Evolutionary conservation across 1,140 invertebrate genomes (phyloP).

Genomic region (Eriosoma lanigerum): DNA sequence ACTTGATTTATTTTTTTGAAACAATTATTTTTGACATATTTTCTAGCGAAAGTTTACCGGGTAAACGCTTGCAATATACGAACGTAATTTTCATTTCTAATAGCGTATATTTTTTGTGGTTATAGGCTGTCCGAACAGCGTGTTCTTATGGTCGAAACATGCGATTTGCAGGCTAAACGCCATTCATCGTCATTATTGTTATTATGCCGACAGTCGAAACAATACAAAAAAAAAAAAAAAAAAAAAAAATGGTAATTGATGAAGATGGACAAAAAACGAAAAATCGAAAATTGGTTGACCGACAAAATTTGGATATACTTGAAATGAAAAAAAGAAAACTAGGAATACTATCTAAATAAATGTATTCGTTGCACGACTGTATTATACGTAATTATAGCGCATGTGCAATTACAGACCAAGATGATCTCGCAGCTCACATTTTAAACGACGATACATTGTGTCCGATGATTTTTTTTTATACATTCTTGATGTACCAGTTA

Average conservation of each 20-base stretch:
- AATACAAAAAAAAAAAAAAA: background rate
- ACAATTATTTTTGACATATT: too few species aligned
- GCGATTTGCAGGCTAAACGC: background rate
- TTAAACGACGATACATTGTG: constrained; percentile 14
- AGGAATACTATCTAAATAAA: too few species aligned
- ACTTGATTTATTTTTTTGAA: too few species aligned
- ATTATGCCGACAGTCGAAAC: background rate
- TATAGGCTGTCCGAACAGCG: background rate
- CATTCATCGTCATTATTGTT: constrained; percentile 34
- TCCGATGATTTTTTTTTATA: background rate
- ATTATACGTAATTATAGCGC: too few species aligned
- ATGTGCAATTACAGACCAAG: background rate
- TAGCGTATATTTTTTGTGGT: constrained; percentile 9
- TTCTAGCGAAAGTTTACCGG: too few species aligned
- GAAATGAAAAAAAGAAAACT: constrained; percentile 5
- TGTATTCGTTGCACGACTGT: constrained; percentile 4
- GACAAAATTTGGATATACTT: constrained; percentile 11
- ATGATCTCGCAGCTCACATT: constrained; percentile 26
- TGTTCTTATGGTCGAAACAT: background rate
- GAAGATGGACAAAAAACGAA: background rate
- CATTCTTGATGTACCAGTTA: background rate
- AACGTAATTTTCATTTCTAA: background rate
- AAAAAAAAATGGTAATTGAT: background rate
- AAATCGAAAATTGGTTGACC: constrained; percentile 23
- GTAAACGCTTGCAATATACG: too few species aligned